These are phyloP conservation scores for Ctena decussata DNA, from an alignment of 2,888 invertebrate species.

Conservation along the genomic window DNA sequence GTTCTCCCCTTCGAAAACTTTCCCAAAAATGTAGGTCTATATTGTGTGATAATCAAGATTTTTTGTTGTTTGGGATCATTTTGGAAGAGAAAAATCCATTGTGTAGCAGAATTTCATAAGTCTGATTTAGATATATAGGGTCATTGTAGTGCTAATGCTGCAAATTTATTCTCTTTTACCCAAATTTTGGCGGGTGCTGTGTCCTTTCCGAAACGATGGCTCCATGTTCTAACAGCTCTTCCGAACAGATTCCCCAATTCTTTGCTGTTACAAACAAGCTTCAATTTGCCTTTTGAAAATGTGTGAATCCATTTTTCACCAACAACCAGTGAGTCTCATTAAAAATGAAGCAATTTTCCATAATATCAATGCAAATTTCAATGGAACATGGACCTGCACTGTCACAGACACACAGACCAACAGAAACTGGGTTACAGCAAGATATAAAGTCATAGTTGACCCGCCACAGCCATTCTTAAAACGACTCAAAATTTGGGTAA, in stretches of 20 bases:
- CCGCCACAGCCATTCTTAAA: slow-evolving; percentile 28
- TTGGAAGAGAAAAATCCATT: too few relatives aligned
- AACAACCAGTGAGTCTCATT: slow-evolving; percentile 37
- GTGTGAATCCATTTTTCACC: slow-evolving; percentile 26
- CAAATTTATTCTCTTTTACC: too few relatives aligned
- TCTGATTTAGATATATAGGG: too few relatives aligned
- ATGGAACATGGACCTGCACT: slow-evolving; percentile 50
- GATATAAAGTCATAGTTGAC: slow-evolving; percentile 30
- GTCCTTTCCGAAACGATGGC: slow-evolving; percentile 22
- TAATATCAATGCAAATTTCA: not conserved
- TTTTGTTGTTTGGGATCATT: too few relatives aligned
- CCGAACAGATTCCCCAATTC: slow-evolving; percentile 39
- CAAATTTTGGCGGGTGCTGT: slow-evolving; percentile 11
- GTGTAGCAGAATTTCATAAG: too few relatives aligned
- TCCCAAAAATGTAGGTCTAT: too few relatives aligned
- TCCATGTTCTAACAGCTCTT: slow-evolving; percentile 29
- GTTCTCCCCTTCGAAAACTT: too few relatives aligned
- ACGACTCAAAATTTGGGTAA: slow-evolving; percentile 23
- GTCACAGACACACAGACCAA: slow-evolving; percentile 16
- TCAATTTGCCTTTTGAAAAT: slow-evolving; percentile 15
- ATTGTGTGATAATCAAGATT: too few relatives aligned
- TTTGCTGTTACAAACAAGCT: slow-evolving; percentile 35
- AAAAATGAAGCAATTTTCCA: slow-evolving; percentile 6
- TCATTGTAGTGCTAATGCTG: too few relatives aligned
- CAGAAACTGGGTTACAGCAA: slow-evolving; percentile 42